Percentiles rank a stretch among this genome's conserved stretches.
Conservation (phyloP, 1,140 invertebrate genomes). For the Eupeodes corollae region DNA sequence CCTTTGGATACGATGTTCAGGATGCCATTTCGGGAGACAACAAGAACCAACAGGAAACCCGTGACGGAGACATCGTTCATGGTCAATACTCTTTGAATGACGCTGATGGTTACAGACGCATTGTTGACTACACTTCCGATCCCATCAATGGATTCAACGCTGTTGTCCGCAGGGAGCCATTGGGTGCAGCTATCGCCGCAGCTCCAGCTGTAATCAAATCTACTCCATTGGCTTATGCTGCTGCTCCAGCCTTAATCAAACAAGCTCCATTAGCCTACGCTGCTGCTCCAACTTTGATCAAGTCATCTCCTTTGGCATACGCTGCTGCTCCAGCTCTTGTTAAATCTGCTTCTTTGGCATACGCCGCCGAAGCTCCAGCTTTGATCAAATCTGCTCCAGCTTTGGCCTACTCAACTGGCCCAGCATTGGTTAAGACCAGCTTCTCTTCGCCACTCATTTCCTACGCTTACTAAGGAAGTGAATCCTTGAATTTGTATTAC, state of each 20-base stretch:
- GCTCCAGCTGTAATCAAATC: conserved; percentile 9
- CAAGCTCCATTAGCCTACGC: not conserved
- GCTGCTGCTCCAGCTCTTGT: conserved; percentile 11
- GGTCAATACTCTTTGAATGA: conserved; percentile 37
- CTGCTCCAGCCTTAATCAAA: conserved; percentile 1
- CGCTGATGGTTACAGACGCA: conserved; percentile 37
- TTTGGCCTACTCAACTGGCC: too few species aligned
- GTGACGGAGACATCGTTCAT: conserved; percentile 37
- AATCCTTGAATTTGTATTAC: conserved; percentile 10
- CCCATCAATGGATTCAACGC: conserved; percentile 39
- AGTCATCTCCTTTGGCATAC: conserved; percentile 1
- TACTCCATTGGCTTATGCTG: conserved; percentile 4
- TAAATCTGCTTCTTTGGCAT: conserved; percentile 3
- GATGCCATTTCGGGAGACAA: conserved; percentile 43
- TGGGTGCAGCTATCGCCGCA: conserved; percentile 26
- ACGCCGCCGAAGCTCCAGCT: conserved; percentile 5
- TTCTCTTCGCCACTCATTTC: conserved; percentile 29
- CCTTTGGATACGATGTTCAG: conserved; percentile 55
- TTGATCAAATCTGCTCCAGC: too few species aligned
- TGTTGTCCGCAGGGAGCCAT: conserved; percentile 34
- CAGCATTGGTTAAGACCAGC: conserved; percentile 21
- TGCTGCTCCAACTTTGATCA: conserved; percentile 9
- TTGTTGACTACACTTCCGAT: conserved; percentile 36
- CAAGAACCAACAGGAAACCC: conserved; percentile 35
- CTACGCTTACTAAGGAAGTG: conserved; percentile 21